Conservation (phyloP, 1,140 invertebrate species). For the Drosophila nigromelanica region DNA sequence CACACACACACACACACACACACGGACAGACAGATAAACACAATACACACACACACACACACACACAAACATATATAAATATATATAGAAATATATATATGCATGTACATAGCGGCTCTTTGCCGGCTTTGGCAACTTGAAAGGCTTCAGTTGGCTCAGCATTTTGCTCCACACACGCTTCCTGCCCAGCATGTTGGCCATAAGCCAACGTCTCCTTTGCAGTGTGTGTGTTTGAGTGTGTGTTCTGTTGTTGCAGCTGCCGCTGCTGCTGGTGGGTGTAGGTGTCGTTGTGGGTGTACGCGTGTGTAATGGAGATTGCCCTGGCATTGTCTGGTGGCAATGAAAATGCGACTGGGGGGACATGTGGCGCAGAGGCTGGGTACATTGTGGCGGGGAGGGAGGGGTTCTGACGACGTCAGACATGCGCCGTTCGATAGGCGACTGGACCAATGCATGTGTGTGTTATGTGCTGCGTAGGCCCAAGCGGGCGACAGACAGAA, state of each 20-base stretch:
- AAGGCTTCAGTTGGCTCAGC: conserved; percentile 30
- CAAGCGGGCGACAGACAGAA: conserved; percentile 8
- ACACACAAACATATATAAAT: conserved; percentile 18
- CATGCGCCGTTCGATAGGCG: conserved; percentile 58
- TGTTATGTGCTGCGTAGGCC: conserved; percentile 28
- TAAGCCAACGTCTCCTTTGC: conserved; percentile 11
- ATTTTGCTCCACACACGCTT: conserved; percentile 18
- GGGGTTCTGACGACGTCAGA: conserved; percentile 37
- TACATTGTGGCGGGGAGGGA: not conserved
- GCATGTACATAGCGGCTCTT: conserved; percentile 22
- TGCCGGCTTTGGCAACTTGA: conserved; percentile 25
- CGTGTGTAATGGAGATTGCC: conserved; percentile 55
- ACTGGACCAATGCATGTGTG: not conserved
- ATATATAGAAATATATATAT: not conserved
- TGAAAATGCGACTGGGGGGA: conserved; percentile 64
- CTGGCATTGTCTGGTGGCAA: conserved; percentile 81
- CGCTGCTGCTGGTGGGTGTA: conserved; percentile 24
- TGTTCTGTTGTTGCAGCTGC: conserved; percentile 15
- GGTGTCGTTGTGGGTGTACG: conserved; percentile 21
- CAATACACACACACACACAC: conserved; percentile 27
- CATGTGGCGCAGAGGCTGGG: not conserved
- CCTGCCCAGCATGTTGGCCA: conserved; percentile 14
- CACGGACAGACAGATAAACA: conserved; percentile 47
- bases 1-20: conserved; percentile 20
- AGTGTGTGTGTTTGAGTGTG: conserved; percentile 8